Base-by-base conservation (phyloP, 2,888 invertebrate species). In the Odontomyia ornata region DNA sequence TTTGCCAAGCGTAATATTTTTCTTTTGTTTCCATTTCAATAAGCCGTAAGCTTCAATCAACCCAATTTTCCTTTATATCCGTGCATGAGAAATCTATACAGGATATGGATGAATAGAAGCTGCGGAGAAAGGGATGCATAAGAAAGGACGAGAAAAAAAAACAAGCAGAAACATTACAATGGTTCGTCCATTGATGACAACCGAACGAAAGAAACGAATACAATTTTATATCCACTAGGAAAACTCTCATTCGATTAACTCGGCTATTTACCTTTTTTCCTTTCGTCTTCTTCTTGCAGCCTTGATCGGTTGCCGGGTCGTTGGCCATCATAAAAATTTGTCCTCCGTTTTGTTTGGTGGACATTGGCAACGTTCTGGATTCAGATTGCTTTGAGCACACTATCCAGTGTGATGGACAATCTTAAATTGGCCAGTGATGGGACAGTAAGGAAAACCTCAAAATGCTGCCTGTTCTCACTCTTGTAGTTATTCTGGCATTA, bases 21-120 rank as follows among this genome's bases (percentile, higher is more conserved):
- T 18, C 52, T 52, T 52, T 73, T 73, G 57, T 73, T 73, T 73
- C 57, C 72, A 65, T 78, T 72, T 76, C 78, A 78, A 78, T 78
- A 78, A 78, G 72, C 76, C 57, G 64, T 78, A 76, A 72, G 71
- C 64, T 71, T 76, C 76, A 76, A 78, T 76, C 76, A 73, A 64
- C 57, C 73, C 73, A 73, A 73, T 73, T 73, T 73, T 73, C 73
- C 60, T 73, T 57, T 57, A 60, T 73, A 57, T 73, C 57, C 73
- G 30, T 73, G 28, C 18, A 52, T 46, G 5, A 65, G 36, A 27
- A 65, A 65, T 65, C 65, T 36, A 65, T 65, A 65, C 21, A 28
- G 5, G 65, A 15, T 36, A 36, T 27, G 36, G 27, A 62, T 27
- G 36, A 36, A 36, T 36, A 36, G 36, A 36, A 36, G 36, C 5